phyloP scores from a whole-genome alignment of 2,797 vertebrate genomes.

The Chiloscyllium punctatum region DNA sequence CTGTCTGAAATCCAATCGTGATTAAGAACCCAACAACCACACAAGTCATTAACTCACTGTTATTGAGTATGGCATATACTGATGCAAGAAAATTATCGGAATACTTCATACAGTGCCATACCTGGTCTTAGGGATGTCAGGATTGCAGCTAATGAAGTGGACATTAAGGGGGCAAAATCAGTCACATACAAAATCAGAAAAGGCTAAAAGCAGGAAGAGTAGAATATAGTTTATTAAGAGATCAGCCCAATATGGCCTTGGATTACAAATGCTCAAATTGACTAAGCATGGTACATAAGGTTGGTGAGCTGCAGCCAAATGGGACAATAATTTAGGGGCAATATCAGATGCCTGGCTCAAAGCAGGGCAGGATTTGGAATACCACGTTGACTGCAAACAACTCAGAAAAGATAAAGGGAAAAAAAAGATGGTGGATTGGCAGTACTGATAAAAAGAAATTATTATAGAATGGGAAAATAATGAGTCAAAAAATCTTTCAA shows the following conservation, averaged over 20 bases:
- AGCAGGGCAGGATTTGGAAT: not conserved
- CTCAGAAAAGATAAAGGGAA: not conserved
- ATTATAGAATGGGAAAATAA: not conserved
- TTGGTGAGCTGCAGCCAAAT: not conserved
- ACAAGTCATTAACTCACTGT: not conserved
- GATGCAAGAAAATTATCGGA: not conserved
- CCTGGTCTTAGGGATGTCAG: not conserved
- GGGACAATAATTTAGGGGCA: not conserved
- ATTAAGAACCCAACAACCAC: not conserved
- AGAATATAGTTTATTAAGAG: not conserved
- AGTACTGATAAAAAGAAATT: not conserved
- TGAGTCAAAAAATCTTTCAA: too few relatives aligned
- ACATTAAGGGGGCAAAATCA: not conserved
- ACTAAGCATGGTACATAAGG: not conserved
- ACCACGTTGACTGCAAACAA: not conserved
- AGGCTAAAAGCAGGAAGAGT: not conserved
- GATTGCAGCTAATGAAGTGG: not conserved
- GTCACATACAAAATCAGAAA: not conserved
- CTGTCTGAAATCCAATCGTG: not conserved
- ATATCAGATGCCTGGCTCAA: not conserved
- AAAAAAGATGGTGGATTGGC: not conserved
- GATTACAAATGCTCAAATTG: not conserved
- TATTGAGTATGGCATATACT: not conserved
- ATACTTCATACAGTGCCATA: not conserved
- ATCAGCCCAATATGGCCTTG: not conserved